These are phyloP conservation scores for Dendrolimus houi DNA, from an alignment of 2,888 invertebrate species.

Conservation along the genomic window DNA sequence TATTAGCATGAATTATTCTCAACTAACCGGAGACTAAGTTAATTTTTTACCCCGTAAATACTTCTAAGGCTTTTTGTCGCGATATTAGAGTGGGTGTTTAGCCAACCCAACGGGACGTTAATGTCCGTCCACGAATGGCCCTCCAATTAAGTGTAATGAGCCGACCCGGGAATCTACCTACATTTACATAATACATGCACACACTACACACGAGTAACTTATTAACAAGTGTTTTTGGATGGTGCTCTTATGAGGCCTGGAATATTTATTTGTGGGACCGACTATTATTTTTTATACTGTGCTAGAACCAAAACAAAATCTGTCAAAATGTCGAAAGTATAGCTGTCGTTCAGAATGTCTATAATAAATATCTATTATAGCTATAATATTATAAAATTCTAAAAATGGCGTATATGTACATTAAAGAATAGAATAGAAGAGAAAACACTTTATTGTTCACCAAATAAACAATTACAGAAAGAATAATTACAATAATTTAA, in stretches of 20 bases:
- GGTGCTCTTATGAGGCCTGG: neutral
- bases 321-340: no score
- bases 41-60: conserved; percentile 28
- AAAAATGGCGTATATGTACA: no score
- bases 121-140: conserved; percentile 65
- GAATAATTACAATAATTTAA: no score
- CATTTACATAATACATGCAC: conserved; percentile 33
- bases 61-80: conserved; percentile 40
- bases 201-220: neutral
- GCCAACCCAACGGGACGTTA: conserved; percentile 48
- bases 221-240: conserved; percentile 1
- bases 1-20: conserved; percentile 9
- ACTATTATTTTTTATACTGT: no score
- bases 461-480: no score
- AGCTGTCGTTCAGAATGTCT: no score
- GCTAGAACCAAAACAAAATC: no score
- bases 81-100: conserved; percentile 48
- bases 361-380: no score
- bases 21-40: conserved; percentile 13
- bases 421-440: no score
- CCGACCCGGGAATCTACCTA: conserved; percentile 44
- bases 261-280: neutral
- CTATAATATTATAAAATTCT: no score
- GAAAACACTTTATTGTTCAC: no score
- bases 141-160: conserved; percentile 74